Percentiles rank a stretch among this genome's conserved stretches.
phyloP scores from a whole-genome alignment of 2,113 vertebrate species.

The Macquaria ambigua region DNA sequence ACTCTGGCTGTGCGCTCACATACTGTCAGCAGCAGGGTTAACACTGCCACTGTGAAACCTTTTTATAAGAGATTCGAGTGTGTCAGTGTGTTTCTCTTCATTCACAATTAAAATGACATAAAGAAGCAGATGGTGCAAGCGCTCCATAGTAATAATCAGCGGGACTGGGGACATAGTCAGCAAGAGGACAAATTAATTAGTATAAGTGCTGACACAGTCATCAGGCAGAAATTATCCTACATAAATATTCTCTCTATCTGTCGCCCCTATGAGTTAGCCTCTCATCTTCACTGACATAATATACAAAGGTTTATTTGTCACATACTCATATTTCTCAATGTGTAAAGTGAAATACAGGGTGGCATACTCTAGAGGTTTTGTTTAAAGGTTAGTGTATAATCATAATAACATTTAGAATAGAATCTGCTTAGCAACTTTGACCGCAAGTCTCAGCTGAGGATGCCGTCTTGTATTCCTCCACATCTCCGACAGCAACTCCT shows the following conservation, averaged over 20 bases:
- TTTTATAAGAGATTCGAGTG: neutral
- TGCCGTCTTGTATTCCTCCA: too few species aligned
- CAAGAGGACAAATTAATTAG: conserved; percentile 9
- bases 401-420: neutral
- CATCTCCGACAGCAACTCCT: too few species aligned
- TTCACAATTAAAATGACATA: conserved; percentile 14
- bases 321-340: too few species aligned
- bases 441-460: neutral
- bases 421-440: neutral
- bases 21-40: neutral
- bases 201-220: conserved; percentile 19
- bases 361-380: neutral
- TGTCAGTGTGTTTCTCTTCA: neutral
- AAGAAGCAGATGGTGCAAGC: conserved; percentile 34
- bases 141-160: conserved; percentile 3
- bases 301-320: neutral
- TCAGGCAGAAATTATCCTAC: neutral
- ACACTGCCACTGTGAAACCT: neutral
- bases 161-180: neutral
- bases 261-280: neutral
- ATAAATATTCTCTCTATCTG: neutral
- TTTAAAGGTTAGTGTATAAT: neutral
- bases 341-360: neutral
- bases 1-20: conserved; percentile 7
- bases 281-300: neutral